phyloP scores from a whole-genome alignment of 2,888 invertebrate species.

The Tinea trinotella region DNA sequence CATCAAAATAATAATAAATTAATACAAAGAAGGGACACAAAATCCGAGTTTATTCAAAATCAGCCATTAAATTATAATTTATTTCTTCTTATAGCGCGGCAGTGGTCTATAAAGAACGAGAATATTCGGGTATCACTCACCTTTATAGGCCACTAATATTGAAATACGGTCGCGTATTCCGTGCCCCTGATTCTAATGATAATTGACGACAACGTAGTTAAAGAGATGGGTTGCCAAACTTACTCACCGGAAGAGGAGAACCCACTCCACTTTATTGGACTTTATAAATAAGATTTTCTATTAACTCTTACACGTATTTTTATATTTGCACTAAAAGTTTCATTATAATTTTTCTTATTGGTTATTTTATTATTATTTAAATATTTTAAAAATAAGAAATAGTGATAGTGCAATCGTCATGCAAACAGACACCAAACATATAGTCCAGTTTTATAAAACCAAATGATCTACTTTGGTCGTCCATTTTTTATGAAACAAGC shows the following conservation, averaged over 20 bases:
- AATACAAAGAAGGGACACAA: background rate
- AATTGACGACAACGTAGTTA: constrained; percentile 57
- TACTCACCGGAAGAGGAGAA: constrained; percentile 36
- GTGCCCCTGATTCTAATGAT: constrained; percentile 54
- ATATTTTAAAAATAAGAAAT: no score
- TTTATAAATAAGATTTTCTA: background rate
- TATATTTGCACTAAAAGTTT: no score
- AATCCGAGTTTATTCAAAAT: constrained; percentile 15
- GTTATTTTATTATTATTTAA: no score
- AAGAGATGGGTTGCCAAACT: constrained; percentile 58
- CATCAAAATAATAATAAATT: constrained; percentile 4
- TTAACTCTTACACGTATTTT: no score
- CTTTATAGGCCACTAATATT: constrained; percentile 64
- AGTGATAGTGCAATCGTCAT: no score
- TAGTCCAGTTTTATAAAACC: no score
- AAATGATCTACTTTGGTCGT: no score
- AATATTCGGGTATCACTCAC: constrained; percentile 58
- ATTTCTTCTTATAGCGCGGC: constrained; percentile 38
- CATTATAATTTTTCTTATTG: no score
- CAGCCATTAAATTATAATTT: constrained; percentile 33
- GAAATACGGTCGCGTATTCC: constrained; percentile 47
- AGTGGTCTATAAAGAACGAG: constrained; percentile 38
- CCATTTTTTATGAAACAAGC: no score
- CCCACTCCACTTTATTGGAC: background rate
- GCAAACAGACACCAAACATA: no score